Evolutionary conservation across 2,888 invertebrate species (phyloP), one percentile per base, ranked within the genome.

Genomic region (Lithophane socia): DNA sequence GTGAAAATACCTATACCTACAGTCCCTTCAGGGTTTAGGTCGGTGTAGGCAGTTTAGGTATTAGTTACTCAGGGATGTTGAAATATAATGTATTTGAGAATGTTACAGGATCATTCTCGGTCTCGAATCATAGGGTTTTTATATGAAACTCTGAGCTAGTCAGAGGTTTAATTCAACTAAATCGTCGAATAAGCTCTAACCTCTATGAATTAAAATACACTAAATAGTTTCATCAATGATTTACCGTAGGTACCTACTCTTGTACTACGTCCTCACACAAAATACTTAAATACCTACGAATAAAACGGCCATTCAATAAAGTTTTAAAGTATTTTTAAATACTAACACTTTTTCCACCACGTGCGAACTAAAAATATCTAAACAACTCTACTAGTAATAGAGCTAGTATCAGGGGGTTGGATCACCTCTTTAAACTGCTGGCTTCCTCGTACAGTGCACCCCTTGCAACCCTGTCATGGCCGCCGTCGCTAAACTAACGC

Each of bases 401-500:
- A 64, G 13, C 60, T 85, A 64, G 67, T 61, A 68, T 71, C 64
- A 82, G 86, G 86, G 84, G 87, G 87, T 84, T 73, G 76, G 13
- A 70, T 24, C 47, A 85, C 66, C 85, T 85, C 85, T 47, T 52
- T 12, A 9, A 44, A 64, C 66, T 56, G 64, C 87, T 85, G 75
- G 9, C 29, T 74, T 66, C 87, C 87, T 70, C 44, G 77, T 85
- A 73, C 73, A 47, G 18, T 73, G 72, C 85, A 85, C 85, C 87
- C 87, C 85, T 84, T 84, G 73, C 77, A 80, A 75, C 69, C 67
- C 81, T 76, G 72, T 86, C 82, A 82, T 86, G 86, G 86, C 82
- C 68, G 83, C 76, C 74, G 9, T 84, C 73, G 60, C 44, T 70
- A n/a, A 64, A 64, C 70, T 67, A 42, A 56, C 60, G 12, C 42